These are phyloP conservation scores for Dromiciops gliroides DNA, from an alignment of 2,113 vertebrate species.

Conservation along the genomic window DNA sequence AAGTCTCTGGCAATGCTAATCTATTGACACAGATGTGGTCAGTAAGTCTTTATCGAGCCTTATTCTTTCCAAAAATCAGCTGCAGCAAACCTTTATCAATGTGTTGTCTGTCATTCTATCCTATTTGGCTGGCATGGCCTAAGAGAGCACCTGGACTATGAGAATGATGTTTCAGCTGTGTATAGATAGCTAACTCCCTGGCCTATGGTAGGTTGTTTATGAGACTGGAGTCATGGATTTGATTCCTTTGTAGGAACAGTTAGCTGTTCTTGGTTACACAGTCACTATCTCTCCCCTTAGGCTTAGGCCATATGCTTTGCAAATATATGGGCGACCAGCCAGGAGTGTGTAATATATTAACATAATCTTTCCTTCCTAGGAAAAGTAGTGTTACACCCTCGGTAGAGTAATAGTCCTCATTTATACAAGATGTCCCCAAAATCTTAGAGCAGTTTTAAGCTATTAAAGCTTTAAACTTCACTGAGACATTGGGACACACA, in stretches of 20 bases:
- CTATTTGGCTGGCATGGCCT: neutral
- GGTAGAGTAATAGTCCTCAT: neutral
- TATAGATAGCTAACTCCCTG: neutral
- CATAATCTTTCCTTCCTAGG: neutral
- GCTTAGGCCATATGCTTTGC: too few relatives aligned
- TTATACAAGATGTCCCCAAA: neutral
- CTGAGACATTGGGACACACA: neutral
- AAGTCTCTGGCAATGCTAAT: neutral
- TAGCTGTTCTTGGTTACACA: neutral
- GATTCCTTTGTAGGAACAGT: neutral
- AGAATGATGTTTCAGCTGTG: neutral
- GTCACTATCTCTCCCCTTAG: neutral
- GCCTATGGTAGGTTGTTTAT: neutral
- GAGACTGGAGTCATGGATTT: neutral
- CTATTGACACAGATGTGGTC: neutral
- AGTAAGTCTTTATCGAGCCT: neutral
- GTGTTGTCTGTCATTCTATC: neutral
- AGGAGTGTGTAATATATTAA: neutral
- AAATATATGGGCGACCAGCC: neutral
- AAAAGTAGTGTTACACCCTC: neutral
- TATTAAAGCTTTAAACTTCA: neutral
- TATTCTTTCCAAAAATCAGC: neutral
- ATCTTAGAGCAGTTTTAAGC: neutral
- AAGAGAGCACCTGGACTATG: neutral
- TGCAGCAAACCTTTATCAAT: neutral